Percentiles rank a stretch among this genome's conserved stretches.
These are phyloP conservation scores for Sebastes fasciatus DNA, from an alignment of 2,113 vertebrate genomes.

Conservation along the genomic window DNA sequence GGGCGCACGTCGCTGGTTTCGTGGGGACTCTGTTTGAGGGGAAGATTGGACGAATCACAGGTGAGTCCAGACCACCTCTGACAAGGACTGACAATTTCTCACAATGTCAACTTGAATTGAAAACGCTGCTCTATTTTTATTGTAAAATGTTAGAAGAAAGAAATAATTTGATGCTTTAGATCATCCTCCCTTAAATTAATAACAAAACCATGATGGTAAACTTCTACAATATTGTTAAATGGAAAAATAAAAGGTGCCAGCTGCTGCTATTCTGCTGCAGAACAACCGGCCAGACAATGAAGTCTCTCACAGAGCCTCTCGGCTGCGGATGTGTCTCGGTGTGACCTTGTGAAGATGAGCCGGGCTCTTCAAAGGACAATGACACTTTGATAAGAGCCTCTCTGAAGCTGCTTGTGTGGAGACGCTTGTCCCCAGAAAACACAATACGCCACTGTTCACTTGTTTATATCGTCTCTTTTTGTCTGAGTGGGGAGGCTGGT, in stretches of 20 bases:
- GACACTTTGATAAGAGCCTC: constrained; percentile 46
- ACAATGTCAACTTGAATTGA: too few species aligned
- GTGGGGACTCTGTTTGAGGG: constrained; percentile 91
- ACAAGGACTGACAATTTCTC: too few species aligned
- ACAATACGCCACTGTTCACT: constrained; percentile 55
- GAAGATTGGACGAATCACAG: constrained; percentile 94
- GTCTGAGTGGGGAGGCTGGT: constrained; percentile 17
- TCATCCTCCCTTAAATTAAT: neutral
- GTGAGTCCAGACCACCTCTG: constrained; percentile 74
- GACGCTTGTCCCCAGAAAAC: neutral
- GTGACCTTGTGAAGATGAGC: constrained; percentile 40
- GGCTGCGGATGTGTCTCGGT: constrained; percentile 15
- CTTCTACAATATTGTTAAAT: neutral
- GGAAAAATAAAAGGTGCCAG: neutral
- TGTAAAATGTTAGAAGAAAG: neutral
- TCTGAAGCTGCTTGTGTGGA: constrained; percentile 27
- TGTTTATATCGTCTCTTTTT: constrained; percentile 11
- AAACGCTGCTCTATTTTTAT: neutral
- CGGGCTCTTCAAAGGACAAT: constrained; percentile 53
- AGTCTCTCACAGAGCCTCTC: constrained; percentile 17
- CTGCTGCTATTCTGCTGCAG: neutral
- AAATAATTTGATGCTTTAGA: neutral
- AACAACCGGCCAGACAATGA: constrained; percentile 21
- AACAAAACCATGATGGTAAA: neutral
- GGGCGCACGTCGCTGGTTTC: constrained; percentile 92